These are phyloP conservation scores for Eumacrocentrus americanus DNA, from an alignment of 2,888 invertebrate genomes.

Conservation along the genomic window DNA sequence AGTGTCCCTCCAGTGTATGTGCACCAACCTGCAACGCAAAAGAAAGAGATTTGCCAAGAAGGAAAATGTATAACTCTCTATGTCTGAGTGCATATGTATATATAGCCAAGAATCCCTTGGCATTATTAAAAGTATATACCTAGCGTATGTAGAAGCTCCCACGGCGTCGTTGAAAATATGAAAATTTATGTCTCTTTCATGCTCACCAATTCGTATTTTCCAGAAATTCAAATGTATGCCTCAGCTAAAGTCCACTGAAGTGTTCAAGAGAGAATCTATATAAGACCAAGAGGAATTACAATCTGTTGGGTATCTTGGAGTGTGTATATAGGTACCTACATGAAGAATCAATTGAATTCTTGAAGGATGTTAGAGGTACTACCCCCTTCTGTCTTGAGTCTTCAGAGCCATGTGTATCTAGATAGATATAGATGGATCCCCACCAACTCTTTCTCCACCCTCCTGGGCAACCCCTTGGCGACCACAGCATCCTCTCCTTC, in stretches of 20 bases:
- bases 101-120: conserved; percentile 26
- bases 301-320: too few species aligned
- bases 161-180: conserved; percentile 16
- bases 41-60: conserved; percentile 9
- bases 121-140: conserved; percentile 19
- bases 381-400: not conserved
- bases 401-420: not conserved
- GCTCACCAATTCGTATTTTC: conserved; percentile 1
- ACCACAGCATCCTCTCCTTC: conserved; percentile 30
- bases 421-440: not conserved
- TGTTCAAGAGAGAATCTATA: not conserved
- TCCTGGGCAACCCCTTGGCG: conserved; percentile 31
- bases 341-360: conserved; percentile 22
- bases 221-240: conserved; percentile 12
- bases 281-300: not conserved
- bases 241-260: not conserved
- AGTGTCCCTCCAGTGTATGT: conserved; percentile 33
- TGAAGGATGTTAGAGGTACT: conserved; percentile 11
- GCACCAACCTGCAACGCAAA: not conserved
- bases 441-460: conserved; percentile 17
- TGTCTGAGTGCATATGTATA: conserved; percentile 24
- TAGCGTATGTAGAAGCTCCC: conserved; percentile 16
- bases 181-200: conserved; percentile 24
- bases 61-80: conserved; percentile 26
- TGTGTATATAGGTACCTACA: conserved; percentile 13